A percentile compares a stretch with the other conserved stretches of the same genome.
phyloP scores from a whole-genome alignment of 2,797 vertebrate species.

The Gastrophryne carolinensis region DNA sequence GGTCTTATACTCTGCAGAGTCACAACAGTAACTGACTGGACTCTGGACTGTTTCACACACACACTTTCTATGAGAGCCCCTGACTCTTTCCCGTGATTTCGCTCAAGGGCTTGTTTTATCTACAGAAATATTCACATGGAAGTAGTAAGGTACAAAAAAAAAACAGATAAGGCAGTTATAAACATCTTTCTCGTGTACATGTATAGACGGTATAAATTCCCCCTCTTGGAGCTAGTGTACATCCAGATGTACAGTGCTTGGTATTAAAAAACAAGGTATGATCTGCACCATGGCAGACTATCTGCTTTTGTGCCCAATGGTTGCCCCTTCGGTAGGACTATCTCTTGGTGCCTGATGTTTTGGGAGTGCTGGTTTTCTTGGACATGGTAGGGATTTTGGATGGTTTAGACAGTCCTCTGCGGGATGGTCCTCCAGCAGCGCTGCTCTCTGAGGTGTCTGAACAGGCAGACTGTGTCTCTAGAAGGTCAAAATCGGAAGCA shows the following conservation, averaged over 20 bases:
- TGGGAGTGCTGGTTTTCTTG: constrained; percentile 87
- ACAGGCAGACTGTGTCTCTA: constrained; percentile 90
- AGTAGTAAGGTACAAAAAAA: constrained; percentile 77
- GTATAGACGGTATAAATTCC: constrained; percentile 79
- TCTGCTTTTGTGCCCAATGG: constrained; percentile 19
- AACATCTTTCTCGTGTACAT: constrained; percentile 79
- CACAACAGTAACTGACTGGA: constrained; percentile 63
- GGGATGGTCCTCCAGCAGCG: constrained; percentile 71
- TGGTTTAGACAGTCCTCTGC: constrained; percentile 75
- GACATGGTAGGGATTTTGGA: constrained; percentile 97
- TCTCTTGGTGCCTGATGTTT: constrained; percentile 82
- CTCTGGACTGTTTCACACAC: constrained; percentile 68
- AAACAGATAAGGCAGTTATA: constrained; percentile 78
- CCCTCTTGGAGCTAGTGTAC: constrained; percentile 78
- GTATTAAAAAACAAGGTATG: constrained; percentile 64
- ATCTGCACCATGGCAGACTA: constrained; percentile 44
- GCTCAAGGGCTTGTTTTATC: constrained; percentile 68
- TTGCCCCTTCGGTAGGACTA: constrained; percentile 64
- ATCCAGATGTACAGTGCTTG: constrained; percentile 71
- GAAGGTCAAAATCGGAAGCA: constrained; percentile 91
- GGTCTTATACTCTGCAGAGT: constrained; percentile 70
- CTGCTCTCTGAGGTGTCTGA: constrained; percentile 95
- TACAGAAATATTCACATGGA: constrained; percentile 84
- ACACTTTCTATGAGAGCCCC: constrained; percentile 60
- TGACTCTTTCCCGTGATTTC: constrained; percentile 60